phyloP scores from a whole-genome alignment of 2,113 vertebrate species.

The Heterocephalus glaber region DNA sequence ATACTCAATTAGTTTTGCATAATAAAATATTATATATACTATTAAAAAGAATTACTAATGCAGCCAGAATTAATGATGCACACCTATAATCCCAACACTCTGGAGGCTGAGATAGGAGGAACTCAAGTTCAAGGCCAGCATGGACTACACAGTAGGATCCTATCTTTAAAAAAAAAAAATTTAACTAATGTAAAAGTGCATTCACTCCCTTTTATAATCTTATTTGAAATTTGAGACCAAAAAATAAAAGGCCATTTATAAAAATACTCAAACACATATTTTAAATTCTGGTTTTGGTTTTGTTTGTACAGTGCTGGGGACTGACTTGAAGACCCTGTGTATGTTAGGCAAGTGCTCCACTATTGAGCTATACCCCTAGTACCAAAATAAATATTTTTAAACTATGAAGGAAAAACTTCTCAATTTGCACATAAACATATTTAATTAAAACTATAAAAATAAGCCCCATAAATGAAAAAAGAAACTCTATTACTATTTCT shows the following conservation, averaged over 20 bases:
- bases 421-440: constrained; percentile 28
- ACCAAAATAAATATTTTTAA: constrained; percentile 9
- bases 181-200: neutral
- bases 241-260: constrained; percentile 47
- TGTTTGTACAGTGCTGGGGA: neutral
- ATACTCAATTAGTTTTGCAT: neutral
- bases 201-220: neutral
- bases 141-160: neutral
- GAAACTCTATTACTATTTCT: constrained; percentile 5
- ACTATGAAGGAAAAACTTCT: neutral
- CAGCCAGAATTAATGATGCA: neutral
- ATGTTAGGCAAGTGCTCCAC: neutral
- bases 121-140: neutral
- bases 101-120: neutral
- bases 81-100: neutral
- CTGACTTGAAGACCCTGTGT: neutral
- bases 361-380: neutral
- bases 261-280: neutral
- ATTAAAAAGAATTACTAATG: constrained; percentile 1
- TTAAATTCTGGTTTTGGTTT: neutral
- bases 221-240: constrained; percentile 49
- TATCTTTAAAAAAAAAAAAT: neutral
- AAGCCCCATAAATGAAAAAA: constrained; percentile 51
- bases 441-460: constrained; percentile 49
- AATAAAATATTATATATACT: constrained; percentile 26